Base-by-base conservation (phyloP, 2,797 vertebrate species). In the Balearica regulorum region DNA sequence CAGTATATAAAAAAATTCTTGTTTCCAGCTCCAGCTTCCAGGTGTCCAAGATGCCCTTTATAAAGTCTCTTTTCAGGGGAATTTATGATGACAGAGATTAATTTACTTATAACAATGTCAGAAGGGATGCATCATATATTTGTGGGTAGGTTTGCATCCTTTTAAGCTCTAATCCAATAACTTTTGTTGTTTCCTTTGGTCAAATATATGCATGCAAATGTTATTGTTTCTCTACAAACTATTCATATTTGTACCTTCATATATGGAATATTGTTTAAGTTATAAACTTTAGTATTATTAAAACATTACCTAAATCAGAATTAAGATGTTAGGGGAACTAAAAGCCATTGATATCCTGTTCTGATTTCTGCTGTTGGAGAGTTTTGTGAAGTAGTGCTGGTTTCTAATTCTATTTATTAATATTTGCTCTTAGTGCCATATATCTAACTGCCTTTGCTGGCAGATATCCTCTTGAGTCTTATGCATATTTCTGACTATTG, bases 11-110 rank as follows among this genome's bases (percentile, higher is more conserved):
- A 78, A 78, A 71, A 39, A 44, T 2, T 55, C 1, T 6, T 83
- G 28, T 77, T 58, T 58, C 4, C 10, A 17, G 1, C 11, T 89
- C 22, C 5, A 37, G 37, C 37, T 37, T 37, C 37, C 12, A 11
- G 6, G 75, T 78, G 24, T 20, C 0, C 0, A 62, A 70, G 11
- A 62, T 8, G 1, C 15, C 4, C 12, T 43, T 41, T 73, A 7
- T 24, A 75, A 71, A 79, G 29, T 15, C 7, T 10, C 5, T 46
- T 83, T 81, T 71, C 68, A 70, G 18, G 58, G 10, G 1, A 58
- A 29, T 76, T 84, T 79, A n/a, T 82, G 35, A 60, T 37, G 13
- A 31, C 11, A 55, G n/a, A 61, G 17, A 68, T n/a, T 29, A 54
- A 83, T 80, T 87, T 79, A 33, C 4, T 35, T 39, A 10, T 14